Percentiles rank a stretch among this genome's conserved stretches.
Conservation (phyloP, 1,140 invertebrate species). For the Aphis craccivora region DNA sequence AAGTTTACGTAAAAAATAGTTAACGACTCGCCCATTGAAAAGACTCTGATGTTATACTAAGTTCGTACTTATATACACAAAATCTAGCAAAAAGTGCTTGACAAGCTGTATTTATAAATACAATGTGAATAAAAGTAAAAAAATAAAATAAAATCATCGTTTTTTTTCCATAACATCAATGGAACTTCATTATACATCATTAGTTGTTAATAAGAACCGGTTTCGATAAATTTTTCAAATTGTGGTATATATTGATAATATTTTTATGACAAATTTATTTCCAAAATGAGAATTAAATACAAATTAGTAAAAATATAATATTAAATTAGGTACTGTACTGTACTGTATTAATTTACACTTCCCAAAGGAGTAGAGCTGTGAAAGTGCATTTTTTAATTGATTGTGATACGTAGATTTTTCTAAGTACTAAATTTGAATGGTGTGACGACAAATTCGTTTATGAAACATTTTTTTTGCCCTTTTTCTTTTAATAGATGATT, state of each 20-base stretch:
- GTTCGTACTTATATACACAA: background rate
- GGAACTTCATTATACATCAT: background rate
- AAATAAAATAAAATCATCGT: background rate
- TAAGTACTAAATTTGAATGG: no score
- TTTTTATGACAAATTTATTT: background rate
- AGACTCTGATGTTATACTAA: background rate
- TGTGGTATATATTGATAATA: background rate
- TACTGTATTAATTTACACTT: background rate
- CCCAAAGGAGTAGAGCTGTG: background rate
- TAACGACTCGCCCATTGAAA: background rate
- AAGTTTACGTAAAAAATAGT: background rate
- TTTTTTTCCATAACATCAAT: background rate
- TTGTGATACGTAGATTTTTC: no score
- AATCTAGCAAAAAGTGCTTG: background rate
- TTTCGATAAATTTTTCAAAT: background rate
- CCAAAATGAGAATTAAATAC: background rate
- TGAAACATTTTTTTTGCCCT: no score
- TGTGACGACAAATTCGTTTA: no score
- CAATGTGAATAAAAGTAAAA: no score
- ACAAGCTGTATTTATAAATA: background rate
- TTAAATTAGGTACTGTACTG: no score
- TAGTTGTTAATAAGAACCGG: background rate
- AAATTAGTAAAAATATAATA: background rate
- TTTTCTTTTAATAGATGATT: no score
- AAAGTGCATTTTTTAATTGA: no score